Base-by-base conservation (phyloP, 23 tunicate species). In the Oikopleura dioica region DNA sequence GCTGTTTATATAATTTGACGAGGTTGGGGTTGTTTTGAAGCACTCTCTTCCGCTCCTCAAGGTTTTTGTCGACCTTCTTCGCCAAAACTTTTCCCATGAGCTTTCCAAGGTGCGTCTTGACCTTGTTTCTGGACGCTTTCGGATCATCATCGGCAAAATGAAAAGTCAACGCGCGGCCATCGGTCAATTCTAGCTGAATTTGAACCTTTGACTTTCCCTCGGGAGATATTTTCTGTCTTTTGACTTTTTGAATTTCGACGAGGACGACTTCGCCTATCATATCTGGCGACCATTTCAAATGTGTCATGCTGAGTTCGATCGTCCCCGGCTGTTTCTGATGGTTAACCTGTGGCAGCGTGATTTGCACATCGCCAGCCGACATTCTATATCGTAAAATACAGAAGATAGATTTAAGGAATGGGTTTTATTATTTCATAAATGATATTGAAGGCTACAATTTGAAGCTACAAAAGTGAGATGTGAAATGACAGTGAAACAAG, bases 181-280 rank as follows among this genome's bases (percentile, higher is more conserved):
- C 82, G 58, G 85, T 36, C 29, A 85, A 59, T 23, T 82, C 80
- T 78, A 91, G 68, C 68, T 91, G 97, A 28, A 91, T 75, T 76
- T 91, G 97, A 1, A 91, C 78, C 50, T 91, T 91, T 36, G 97
- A 78, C 68, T 91, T 91, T 26, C 87, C 82, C 55, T 91, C 97
- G 12, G 91, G 92, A 68, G 87, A 82, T 16, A 91, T 83, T 86
- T 91, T 91, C 67, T 91, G 97, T 79, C 86, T 82, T 82, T 16
- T 9, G 21, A 44, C 16, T 44, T 44, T 44, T 44, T 9, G 55
- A 44, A 44, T 44, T 44, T 44, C 55, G 21, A 44, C 16, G 9
- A 44, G 9, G 9, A 9, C 16, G 21, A 9, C 16, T 9, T 44
- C 55, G 21, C 55, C 55, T 9, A 44, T 16, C 55, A 44, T 9